phyloP scores from a whole-genome alignment of 2,888 invertebrate genomes.

The Antheraea assamensis region DNA sequence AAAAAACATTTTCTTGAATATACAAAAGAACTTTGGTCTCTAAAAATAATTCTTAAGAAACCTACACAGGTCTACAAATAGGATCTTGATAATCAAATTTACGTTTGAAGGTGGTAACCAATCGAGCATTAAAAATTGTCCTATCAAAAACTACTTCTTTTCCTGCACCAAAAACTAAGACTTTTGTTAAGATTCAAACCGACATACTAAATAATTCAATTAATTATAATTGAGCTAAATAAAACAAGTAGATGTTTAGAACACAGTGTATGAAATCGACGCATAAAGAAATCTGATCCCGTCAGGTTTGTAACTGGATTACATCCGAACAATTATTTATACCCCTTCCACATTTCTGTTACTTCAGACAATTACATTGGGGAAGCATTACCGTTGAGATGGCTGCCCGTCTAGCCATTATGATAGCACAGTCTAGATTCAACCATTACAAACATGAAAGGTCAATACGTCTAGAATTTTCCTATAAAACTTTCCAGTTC shows the following conservation, averaged over 20 bases:
- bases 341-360: background rate
- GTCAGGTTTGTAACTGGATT: background rate
- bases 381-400: slow-evolving; percentile 7
- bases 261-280: background rate
- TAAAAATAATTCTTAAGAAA: too few relatives aligned
- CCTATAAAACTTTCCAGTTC: slow-evolving; percentile 15
- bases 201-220: too few relatives aligned
- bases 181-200: too few relatives aligned
- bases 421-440: slow-evolving; percentile 34
- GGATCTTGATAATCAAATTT: too few relatives aligned
- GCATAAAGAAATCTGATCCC: background rate
- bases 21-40: too few relatives aligned
- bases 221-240: too few relatives aligned
- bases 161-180: background rate
- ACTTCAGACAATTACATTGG: background rate
- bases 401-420: slow-evolving; percentile 31
- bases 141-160: background rate
- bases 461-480: slow-evolving; percentile 36
- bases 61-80: too few relatives aligned
- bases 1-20: too few relatives aligned
- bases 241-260: background rate
- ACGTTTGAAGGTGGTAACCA: background rate
- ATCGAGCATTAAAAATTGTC: background rate
- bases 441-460: slow-evolving; percentile 40
- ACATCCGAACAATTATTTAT: background rate